These are phyloP conservation scores for Stigmatopora nigra DNA, from an alignment of 2,113 vertebrate species.

Conservation along the genomic window DNA sequence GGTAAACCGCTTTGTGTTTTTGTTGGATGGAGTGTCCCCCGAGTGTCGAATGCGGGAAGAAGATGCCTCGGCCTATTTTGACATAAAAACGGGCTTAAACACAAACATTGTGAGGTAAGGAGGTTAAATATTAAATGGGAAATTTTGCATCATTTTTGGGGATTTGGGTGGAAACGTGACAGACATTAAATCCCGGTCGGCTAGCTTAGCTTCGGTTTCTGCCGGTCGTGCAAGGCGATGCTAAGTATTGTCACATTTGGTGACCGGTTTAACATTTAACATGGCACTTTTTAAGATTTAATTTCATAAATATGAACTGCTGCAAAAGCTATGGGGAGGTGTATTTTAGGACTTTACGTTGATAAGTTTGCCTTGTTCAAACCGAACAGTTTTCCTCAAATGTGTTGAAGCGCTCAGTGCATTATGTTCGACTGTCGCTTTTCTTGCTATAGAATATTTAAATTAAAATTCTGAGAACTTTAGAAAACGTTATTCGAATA, in stretches of 20 bases:
- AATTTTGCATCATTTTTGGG: neutral
- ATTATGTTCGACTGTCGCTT: no score
- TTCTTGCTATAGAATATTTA: no score
- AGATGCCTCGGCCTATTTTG: slow-evolving; percentile 2
- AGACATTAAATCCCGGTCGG: slow-evolving; percentile 59
- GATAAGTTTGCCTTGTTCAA: no score
- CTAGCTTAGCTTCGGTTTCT: slow-evolving; percentile 36
- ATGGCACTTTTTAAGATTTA: neutral
- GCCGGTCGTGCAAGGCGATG: neutral
- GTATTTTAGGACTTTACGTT: neutral
- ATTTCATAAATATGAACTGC: neutral
- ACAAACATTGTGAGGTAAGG: slow-evolving; percentile 19
- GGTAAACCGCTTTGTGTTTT: neutral
- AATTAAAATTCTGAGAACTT: no score
- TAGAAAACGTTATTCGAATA: no score
- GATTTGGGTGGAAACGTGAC: slow-evolving; percentile 23
- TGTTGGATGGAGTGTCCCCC: neutral
- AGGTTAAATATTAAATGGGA: slow-evolving; percentile 17
- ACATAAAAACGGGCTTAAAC: neutral
- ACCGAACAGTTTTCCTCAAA: no score
- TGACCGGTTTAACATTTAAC: neutral
- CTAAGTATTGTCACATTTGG: neutral
- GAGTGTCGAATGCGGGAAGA: neutral
- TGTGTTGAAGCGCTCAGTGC: no score
- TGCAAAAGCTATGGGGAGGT: neutral